Evolutionary conservation across 2,888 invertebrate genomes (phyloP).

Genomic region (Elysia crispata): DNA sequence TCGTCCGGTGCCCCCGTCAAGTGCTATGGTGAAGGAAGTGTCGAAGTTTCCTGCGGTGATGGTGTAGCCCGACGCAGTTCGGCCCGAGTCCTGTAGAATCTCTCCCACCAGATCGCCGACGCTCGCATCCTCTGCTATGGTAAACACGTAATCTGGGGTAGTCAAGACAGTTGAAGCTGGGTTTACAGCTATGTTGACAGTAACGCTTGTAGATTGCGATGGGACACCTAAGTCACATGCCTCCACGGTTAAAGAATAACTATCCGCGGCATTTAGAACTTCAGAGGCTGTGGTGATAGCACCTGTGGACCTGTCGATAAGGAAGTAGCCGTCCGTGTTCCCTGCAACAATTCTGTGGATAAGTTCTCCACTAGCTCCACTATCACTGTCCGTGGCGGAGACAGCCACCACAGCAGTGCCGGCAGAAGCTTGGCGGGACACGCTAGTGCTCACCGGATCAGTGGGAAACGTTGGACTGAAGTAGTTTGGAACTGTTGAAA

Average conservation of each 20-base stretch:
- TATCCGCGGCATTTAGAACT: conserved; percentile 49
- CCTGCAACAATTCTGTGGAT: conserved; percentile 50
- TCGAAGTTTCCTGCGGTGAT: conserved; percentile 59
- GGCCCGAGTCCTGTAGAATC: conserved; percentile 48
- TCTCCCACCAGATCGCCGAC: conserved; percentile 52
- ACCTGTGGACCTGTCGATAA: conserved; percentile 55
- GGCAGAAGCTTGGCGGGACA: conserved; percentile 1
- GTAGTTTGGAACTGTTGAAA: conserved; percentile 18
- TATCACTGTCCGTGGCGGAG: conserved; percentile 53
- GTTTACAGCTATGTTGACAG: conserved; percentile 56
- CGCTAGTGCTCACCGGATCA: not conserved
- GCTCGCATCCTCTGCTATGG: conserved; percentile 55
- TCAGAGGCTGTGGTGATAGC: conserved; percentile 52
- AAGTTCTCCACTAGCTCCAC: conserved; percentile 61
- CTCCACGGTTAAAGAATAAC: conserved; percentile 49
- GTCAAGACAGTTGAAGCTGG: conserved; percentile 50
- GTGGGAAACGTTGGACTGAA: conserved; percentile 30
- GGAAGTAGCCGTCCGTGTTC: conserved; percentile 59
- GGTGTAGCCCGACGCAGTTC: conserved; percentile 49
- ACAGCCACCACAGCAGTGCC: not conserved
- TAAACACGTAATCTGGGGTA: conserved; percentile 53
- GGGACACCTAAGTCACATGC: conserved; percentile 60
- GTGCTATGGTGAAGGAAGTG: conserved; percentile 52
- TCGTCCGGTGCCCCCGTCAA: conserved; percentile 26
- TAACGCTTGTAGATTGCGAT: conserved; percentile 53